Evolutionary conservation across 2,888 invertebrate species (phyloP), one percentile per base, ranked within the genome.

Genomic region (Taphrorychus bicolor): DNA sequence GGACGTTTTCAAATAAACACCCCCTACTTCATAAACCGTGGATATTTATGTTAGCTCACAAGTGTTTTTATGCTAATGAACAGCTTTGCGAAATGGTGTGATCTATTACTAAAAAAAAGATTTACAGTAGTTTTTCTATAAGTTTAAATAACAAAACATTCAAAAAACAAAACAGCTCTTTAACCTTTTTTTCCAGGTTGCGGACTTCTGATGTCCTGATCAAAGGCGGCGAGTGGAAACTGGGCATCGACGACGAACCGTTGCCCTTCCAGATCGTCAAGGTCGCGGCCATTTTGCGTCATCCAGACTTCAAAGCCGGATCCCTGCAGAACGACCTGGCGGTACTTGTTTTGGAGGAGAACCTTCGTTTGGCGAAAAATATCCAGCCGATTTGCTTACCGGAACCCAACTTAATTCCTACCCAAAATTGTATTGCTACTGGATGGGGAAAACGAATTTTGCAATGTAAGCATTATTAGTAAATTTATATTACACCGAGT

Each of bases 401-500:
- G 0, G 78, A 83, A 3, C 84, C 84, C 0, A 76, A 86, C 57
- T 88, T 89, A 69, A 87, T 87, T 0, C 85, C 86, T 65, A 87
- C 88, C 66, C 75, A 76, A 69, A 87, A 87, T 57, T 94, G 94
- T 72, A 87, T 92, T 4, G 88, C 90, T 0, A 92, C 93, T 58
- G 94, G 94, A 54, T 94, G 93, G 93, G 93, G 93, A 73, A 92
- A 93, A 79, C 85, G 87, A 71, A 89, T 91, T 3, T 79, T 94
- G 56, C 89, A 90, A 87, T 87, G 93, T 94, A 83, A 86, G 86
- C 78, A 19, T 24, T 4, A 24, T 21, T 24, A 19, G 32, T 2
- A 32, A 3, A 32, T 9, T 2, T 32, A 9, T 9, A 32, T 32
- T 32, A 32, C 40, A 32, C n/a, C n/a, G n/a, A n/a, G n/a, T n/a